A percentile compares a stretch with the other conserved stretches of the same genome.
Conservation (phyloP, 2,888 invertebrate genomes). For the Aricia artaxerxes region DNA sequence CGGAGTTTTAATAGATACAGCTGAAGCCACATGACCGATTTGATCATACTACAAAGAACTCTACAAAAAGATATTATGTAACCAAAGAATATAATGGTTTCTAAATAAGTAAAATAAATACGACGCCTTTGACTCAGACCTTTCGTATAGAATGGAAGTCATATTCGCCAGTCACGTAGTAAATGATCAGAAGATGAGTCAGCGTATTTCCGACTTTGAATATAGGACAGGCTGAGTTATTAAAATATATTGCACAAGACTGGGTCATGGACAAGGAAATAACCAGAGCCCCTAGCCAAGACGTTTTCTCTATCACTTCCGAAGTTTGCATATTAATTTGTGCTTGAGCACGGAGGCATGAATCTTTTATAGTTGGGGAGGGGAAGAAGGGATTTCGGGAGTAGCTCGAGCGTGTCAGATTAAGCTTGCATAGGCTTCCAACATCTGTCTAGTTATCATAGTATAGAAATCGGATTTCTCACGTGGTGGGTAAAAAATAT, state of each 20-base stretch:
- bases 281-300: background rate
- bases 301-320: too few species aligned
- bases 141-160: background rate
- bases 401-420: too few species aligned
- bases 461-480: too few species aligned
- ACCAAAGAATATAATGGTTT: background rate
- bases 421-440: too few species aligned
- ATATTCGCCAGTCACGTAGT: slow-evolving; percentile 1
- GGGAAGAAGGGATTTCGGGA: too few species aligned
- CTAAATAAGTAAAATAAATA: slow-evolving; percentile 5
- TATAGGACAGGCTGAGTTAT: background rate
- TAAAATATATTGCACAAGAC: slow-evolving; percentile 10
- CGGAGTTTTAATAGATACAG: too few species aligned
- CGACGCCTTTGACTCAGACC: background rate
- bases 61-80: background rate
- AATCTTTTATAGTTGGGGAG: too few species aligned
- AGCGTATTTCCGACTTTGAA: background rate
- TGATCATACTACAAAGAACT: background rate
- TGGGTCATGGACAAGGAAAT: background rate
- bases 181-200: background rate
- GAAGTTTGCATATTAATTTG: too few species aligned
- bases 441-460: too few species aligned
- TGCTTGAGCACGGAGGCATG: too few species aligned
- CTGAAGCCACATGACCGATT: too few species aligned
- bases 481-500: too few species aligned